Base-by-base conservation (phyloP, 2,113 vertebrate genomes). In the Lucifuga dentata region DNA sequence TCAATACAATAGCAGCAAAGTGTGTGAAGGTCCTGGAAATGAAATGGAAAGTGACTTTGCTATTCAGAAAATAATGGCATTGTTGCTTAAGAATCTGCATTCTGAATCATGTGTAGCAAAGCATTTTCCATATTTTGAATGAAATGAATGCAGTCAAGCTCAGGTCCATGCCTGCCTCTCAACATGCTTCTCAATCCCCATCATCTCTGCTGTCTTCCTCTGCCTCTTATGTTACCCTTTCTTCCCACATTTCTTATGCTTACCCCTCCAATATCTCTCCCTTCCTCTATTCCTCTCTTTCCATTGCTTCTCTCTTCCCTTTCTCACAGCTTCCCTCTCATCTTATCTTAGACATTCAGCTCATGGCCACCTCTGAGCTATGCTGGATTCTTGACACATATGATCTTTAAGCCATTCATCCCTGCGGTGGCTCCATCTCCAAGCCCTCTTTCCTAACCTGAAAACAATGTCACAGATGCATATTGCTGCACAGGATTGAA, bases 401-500 rank as follows among this genome's bases (percentile, higher is more conserved):
- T 78, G 74, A 87, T 78, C 82, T 86, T 86, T 79, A 66, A 29
- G 68, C 56, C 68, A 1, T 40, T 59, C 15, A 45, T 72, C 82
- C 75, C 70, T 15, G 7, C 57, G 74, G 76, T 66, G 19, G 17
- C 69, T 69, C 39, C 66, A 11, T 44, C 71, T 61, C 35, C 50
- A 17, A 39, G 45, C 62, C 24, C 40, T 52, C 65, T 76, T 26
- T 48, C 11, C 39, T 45, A 45, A 40, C 38, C 70, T 50, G 38
- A 46, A 45, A 73, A 43, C 62, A 29, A 1, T 7, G 21, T 58
- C 65, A 51, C 64, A 48, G 64, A 51, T 3, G 39, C 33, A 44
- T 32, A 24, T 2, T 0, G 24, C 21, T 5, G 11, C 23, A 44
- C 52, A 23, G 38, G 46, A 16, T 24, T 26, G 35, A 32, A 82